Conservation (phyloP, 2,888 invertebrate species). For the Tetragonula carbonaria region DNA sequence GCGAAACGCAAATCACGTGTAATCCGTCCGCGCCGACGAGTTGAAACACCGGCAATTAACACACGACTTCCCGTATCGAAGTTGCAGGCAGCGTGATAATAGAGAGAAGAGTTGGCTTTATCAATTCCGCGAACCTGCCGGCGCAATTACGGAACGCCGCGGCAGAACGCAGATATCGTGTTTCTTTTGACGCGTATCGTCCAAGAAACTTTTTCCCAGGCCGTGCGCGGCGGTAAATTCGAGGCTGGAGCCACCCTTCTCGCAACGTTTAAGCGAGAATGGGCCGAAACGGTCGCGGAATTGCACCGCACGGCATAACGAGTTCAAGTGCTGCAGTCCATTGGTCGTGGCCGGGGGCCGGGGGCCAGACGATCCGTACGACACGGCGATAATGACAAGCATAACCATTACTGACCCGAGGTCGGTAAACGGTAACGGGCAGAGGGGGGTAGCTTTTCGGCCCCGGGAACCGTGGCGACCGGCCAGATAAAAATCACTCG, state of each 20-base stretch:
- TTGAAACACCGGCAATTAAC: conserved; percentile 10
- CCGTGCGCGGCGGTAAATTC: conserved; percentile 32
- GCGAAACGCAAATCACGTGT: not conserved
- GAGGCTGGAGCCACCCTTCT: conserved; percentile 53
- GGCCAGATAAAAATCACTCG: conserved; percentile 77
- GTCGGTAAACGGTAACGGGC: conserved; percentile 76
- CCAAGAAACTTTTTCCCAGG: conserved; percentile 46
- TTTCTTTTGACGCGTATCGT: conserved; percentile 37
- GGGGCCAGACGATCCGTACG: conserved; percentile 70
- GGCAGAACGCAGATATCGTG: not conserved
- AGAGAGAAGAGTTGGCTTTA: conserved; percentile 17
- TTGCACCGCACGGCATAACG: conserved; percentile 64
- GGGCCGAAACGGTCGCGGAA: conserved; percentile 65
- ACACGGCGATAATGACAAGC: conserved; percentile 81
- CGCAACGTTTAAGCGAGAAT: conserved; percentile 70
- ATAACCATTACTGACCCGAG: conserved; percentile 78
- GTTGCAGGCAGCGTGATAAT: not conserved
- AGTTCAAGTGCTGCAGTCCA: conserved; percentile 69
- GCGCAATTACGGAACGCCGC: not conserved
- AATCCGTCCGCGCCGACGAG: not conserved
- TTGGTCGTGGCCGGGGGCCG: conserved; percentile 62
- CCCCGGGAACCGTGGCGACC: conserved; percentile 59
- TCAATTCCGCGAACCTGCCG: conserved; percentile 20
- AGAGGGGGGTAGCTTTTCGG: conserved; percentile 71
- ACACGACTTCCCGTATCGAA: not conserved